Conservation (phyloP, 2,888 invertebrate species). For the Mythimna impura region DNA sequence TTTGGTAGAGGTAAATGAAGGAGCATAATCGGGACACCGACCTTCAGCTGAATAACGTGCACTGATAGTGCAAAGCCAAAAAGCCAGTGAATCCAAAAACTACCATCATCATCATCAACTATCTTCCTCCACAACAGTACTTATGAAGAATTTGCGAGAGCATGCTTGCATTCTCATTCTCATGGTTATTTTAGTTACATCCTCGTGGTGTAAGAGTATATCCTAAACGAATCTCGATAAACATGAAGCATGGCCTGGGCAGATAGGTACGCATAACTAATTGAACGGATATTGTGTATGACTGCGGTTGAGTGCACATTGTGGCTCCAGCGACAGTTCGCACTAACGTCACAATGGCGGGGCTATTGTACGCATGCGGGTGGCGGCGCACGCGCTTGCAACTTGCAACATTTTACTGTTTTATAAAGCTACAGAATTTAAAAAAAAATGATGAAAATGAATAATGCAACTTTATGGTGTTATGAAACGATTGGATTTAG, state of each 20-base stretch:
- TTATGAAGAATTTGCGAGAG: too few relatives aligned
- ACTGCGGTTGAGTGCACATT: background rate
- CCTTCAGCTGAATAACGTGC: too few relatives aligned
- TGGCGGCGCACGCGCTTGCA: background rate
- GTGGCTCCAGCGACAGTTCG: background rate
- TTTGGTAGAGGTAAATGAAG: too few relatives aligned
- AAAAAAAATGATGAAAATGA: background rate
- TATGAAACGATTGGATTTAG: too few relatives aligned
- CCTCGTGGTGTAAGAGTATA: background rate
- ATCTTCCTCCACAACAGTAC: too few relatives aligned
- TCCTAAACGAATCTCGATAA: background rate
- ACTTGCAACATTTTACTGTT: background rate
- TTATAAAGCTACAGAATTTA: background rate
- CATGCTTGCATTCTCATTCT: too few relatives aligned
- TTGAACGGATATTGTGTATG: background rate
- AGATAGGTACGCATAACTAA: background rate
- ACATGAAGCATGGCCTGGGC: background rate
- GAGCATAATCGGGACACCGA: too few relatives aligned
- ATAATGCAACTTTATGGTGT: background rate
- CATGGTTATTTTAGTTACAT: too few relatives aligned
- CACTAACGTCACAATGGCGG: background rate
- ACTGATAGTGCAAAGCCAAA: too few relatives aligned
- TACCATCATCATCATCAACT: too few relatives aligned
- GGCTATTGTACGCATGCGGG: slow-evolving; percentile 17
- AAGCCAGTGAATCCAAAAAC: too few relatives aligned